Conservation (phyloP, 2,797 vertebrate genomes). For the Thunnus albacares region DNA sequence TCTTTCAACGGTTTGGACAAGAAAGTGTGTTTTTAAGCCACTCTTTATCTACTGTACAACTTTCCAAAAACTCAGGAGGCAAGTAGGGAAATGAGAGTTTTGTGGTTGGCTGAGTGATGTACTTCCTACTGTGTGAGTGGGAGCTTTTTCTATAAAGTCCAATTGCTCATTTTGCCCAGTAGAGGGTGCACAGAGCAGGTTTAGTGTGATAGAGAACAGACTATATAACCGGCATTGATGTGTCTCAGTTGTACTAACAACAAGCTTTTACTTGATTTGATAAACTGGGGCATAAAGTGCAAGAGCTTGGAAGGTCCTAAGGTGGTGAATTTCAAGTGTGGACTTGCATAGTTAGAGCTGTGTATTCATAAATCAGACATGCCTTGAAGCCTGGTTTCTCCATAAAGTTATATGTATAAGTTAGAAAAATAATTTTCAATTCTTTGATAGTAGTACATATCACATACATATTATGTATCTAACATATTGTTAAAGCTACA, state of each 20-base stretch:
- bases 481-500: too few relatives aligned
- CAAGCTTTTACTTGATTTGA: too few relatives aligned
- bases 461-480: too few relatives aligned
- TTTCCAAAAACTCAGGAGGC: background rate
- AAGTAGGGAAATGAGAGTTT: constrained; percentile 6
- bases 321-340: too few relatives aligned
- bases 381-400: background rate
- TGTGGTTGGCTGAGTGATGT: background rate
- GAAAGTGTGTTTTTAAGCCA: background rate
- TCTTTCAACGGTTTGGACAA: background rate
- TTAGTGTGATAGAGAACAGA: background rate
- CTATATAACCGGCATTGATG: background rate
- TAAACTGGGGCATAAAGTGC: too few relatives aligned
- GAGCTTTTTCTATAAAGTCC: background rate
- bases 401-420: too few relatives aligned
- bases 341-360: too few relatives aligned
- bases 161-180: background rate
- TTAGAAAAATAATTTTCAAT: too few relatives aligned
- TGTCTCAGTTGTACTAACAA: background rate
- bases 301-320: too few relatives aligned
- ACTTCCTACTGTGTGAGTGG: background rate
- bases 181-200: background rate
- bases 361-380: too few relatives aligned
- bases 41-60: too few relatives aligned
- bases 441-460: too few relatives aligned